phyloP scores from a whole-genome alignment of 2,888 invertebrate genomes.

The Halocaridina rubra region DNA sequence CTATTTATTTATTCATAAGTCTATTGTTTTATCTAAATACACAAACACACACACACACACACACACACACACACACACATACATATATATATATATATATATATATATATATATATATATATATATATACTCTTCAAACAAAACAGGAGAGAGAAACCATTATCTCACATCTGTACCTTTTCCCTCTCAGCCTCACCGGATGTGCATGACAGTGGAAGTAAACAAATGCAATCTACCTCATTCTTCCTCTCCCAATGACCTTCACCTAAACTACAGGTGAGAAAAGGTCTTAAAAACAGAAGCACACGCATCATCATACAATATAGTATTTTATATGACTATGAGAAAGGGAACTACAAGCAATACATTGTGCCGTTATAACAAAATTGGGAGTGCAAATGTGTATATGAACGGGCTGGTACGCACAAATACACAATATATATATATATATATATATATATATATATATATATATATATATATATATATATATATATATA shows the following conservation, averaged over 20 bases:
- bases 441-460: too few species aligned
- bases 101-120: background rate
- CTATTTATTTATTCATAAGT: too few species aligned
- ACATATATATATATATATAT: background rate
- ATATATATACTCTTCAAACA: too few species aligned
- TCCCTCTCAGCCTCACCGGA: background rate
- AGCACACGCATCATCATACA: too few species aligned
- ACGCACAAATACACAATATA: background rate
- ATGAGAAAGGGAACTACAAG: background rate
- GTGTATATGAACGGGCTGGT: background rate
- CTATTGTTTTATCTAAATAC: too few species aligned
- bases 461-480: too few species aligned
- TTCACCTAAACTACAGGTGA: background rate
- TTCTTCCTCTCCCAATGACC: background rate
- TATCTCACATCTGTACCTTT: background rate
- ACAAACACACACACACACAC: too few species aligned
- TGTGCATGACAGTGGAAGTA: background rate
- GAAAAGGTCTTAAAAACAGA: too few species aligned
- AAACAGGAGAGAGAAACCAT: background rate
- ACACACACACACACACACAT: background rate
- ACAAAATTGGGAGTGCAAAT: background rate
- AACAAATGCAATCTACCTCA: too few species aligned
- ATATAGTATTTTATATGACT: background rate
- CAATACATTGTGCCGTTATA: background rate
- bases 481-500: too few species aligned